These are phyloP conservation scores for Tympanuchus pallidicinctus DNA, from an alignment of 2,113 vertebrate species.

Conservation along the genomic window DNA sequence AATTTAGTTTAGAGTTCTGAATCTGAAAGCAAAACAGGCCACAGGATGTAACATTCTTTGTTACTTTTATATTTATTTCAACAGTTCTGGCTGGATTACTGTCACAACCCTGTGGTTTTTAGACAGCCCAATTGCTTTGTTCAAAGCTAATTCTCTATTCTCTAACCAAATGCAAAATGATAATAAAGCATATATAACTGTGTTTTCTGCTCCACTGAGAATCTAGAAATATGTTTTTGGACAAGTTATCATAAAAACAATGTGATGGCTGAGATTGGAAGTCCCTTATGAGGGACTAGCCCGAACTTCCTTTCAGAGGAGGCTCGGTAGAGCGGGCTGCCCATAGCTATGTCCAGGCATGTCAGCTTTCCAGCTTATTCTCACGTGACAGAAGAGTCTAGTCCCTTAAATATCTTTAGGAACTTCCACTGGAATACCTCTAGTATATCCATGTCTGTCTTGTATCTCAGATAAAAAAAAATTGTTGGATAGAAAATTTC, in stretches of 20 bases:
- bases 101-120: neutral
- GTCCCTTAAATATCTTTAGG: neutral
- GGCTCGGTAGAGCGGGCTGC: neutral
- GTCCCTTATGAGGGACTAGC: neutral
- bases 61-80: neutral
- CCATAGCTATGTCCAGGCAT: neutral
- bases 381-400: neutral
- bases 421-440: neutral
- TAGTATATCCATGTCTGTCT: too few relatives aligned
- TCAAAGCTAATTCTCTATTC: neutral
- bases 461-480: neutral
- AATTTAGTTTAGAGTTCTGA: neutral
- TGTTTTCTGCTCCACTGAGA: neutral
- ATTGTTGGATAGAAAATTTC: neutral
- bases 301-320: neutral
- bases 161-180: neutral
- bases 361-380: neutral
- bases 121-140: neutral
- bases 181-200: neutral
- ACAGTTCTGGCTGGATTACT: neutral
- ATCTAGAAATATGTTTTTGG: neutral
- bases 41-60: neutral
- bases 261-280: neutral
- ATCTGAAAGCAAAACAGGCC: neutral
- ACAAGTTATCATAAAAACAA: neutral